phyloP scores from a whole-genome alignment of 53 echinoderm and acorn worm species.

The Henricia sp. region DNA sequence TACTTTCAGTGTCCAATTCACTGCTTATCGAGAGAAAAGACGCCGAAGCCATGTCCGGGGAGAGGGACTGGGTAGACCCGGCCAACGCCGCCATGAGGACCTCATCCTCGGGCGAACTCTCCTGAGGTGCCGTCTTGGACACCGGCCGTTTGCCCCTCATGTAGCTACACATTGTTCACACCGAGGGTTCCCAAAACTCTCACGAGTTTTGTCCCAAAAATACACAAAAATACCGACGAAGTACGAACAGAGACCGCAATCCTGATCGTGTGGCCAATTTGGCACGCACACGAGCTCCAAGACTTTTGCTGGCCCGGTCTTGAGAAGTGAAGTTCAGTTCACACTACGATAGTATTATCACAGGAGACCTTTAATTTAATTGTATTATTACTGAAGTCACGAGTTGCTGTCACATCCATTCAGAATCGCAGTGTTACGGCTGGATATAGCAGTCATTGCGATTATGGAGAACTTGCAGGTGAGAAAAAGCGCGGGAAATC shows the following conservation, averaged over 20 bases:
- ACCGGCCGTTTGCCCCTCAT: conserved; percentile 16
- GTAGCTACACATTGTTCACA: conserved; percentile 42
- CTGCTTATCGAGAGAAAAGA: conserved; percentile 33
- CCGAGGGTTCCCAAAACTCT: neutral
- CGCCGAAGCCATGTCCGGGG: conserved; percentile 26
- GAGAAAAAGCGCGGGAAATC: neutral
- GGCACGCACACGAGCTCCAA: no score
- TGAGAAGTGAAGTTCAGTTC: no score
- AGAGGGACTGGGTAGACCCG: neutral
- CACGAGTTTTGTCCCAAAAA: no score
- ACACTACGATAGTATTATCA: conserved; percentile 14
- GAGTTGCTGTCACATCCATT: conserved; percentile 26
- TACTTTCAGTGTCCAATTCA: conserved; percentile 45
- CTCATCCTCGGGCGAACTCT: conserved; percentile 39
- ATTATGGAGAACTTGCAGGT: neutral
- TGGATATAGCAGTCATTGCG: neutral
- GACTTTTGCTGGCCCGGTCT: no score
- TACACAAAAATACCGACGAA: no score
- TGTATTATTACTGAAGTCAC: conserved; percentile 42
- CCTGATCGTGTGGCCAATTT: no score
- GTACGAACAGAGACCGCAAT: no score
- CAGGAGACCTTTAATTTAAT: conserved; percentile 47
- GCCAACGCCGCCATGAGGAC: neutral
- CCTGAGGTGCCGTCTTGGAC: neutral
- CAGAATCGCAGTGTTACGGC: neutral